These are phyloP conservation scores for Conus betulinus DNA, from an alignment of 1,140 invertebrate genomes.

Conservation along the genomic window DNA sequence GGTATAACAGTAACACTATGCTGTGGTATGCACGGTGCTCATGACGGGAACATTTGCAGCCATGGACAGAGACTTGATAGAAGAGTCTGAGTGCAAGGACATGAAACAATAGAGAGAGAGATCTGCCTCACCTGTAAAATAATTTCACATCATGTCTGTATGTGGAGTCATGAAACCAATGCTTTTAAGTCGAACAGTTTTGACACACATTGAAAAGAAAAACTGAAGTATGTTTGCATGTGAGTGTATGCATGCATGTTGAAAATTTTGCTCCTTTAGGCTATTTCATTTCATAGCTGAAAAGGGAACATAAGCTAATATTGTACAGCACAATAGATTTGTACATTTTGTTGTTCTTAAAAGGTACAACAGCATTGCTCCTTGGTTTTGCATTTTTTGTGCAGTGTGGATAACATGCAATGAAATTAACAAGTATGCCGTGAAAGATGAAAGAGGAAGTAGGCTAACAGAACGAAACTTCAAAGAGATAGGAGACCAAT, in stretches of 20 bases:
- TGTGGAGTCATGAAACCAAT: not conserved
- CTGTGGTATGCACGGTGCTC: not conserved
- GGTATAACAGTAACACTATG: slow-evolving; percentile 24
- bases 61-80: not conserved
- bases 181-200: not conserved
- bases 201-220: not conserved
- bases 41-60: not conserved
- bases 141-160: not conserved
- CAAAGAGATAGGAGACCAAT: no score
- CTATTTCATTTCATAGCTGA: no score
- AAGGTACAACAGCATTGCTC: no score
- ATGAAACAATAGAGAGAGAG: not conserved
- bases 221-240: not conserved
- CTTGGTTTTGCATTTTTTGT: no score
- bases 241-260: not conserved
- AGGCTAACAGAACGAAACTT: no score
- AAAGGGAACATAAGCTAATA: no score
- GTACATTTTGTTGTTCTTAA: no score
- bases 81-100: not conserved
- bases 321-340: no score
- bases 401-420: no score
- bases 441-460: no score
- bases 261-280: not conserved
- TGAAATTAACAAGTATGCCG: no score
- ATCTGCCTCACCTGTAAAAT: not conserved